A percentile compares a stretch with the other conserved stretches of the same genome.
These are phyloP conservation scores for Labia minor DNA, from an alignment of 2,888 invertebrate species.

Conservation along the genomic window DNA sequence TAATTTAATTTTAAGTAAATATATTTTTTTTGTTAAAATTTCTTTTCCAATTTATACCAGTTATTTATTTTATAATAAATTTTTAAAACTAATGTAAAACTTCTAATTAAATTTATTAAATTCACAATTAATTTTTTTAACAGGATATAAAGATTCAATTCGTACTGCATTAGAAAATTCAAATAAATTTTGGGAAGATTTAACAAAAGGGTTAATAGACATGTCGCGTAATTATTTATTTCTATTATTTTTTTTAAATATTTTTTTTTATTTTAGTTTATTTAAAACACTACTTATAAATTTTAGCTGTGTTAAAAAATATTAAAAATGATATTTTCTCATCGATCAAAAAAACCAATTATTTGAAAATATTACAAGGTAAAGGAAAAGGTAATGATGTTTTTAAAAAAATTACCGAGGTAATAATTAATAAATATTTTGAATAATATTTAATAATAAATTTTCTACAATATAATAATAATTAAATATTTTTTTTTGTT, in stretches of 20 bases:
- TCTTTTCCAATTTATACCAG: no score
- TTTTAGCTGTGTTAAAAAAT: neutral
- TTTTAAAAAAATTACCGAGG: conserved; percentile 48
- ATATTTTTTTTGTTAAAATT: no score
- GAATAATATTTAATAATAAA: neutral
- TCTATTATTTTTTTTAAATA: neutral
- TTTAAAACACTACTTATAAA: neutral
- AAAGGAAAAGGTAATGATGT: conserved; percentile 38
- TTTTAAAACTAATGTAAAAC: no score
- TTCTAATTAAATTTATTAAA: no score
- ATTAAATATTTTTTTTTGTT: conserved; percentile 2
- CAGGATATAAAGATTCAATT: conserved; percentile 34
- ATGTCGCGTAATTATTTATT: neutral
- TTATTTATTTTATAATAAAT: no score
- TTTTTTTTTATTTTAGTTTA: neutral
- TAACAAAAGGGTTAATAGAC: neutral
- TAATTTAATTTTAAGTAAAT: no score
- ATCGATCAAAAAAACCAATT: conserved; percentile 34
- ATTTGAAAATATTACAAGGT: conserved; percentile 32
- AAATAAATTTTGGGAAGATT: neutral
- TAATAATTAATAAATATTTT: conserved; percentile 40
- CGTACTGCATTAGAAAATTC: conserved; percentile 19
- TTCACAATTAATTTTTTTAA: conserved; percentile 19
- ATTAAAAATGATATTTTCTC: conserved; percentile 23
- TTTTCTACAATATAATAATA: no score